These are phyloP conservation scores for Sebastes matsubarae DNA, from an alignment of 2,797 vertebrate species.

Conservation along the genomic window DNA sequence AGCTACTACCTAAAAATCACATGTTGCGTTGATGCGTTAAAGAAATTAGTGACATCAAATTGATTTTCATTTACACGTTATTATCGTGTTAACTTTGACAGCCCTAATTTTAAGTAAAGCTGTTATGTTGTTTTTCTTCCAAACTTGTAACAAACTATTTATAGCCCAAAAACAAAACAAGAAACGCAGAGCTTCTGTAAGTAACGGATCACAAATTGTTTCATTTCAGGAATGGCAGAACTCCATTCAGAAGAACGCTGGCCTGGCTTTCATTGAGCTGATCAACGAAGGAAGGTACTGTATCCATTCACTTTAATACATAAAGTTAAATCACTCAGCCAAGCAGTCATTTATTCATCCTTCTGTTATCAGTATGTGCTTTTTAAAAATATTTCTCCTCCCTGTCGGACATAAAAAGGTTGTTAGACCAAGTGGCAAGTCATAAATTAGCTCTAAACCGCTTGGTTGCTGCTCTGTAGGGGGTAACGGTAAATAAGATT, in stretches of 20 bases:
- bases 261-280: conserved; percentile 97
- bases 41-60: too few species aligned
- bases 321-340: neutral
- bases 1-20: too few species aligned
- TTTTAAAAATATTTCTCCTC: too few species aligned
- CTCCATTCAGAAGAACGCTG: conserved; percentile 99
- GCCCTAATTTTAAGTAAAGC: too few species aligned
- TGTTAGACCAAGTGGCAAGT: neutral
- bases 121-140: neutral
- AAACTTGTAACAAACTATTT: neutral
- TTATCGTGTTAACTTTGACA: too few species aligned
- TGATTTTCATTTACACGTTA: too few species aligned
- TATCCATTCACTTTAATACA: conserved; percentile 14
- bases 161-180: neutral
- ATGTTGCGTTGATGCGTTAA: too few species aligned
- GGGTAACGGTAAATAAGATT: conserved; percentile 41
- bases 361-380: too few species aligned
- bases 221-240: conserved; percentile 97
- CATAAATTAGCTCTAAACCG: conserved; percentile 52
- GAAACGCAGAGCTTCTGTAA: neutral
- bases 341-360: too few species aligned
- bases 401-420: too few species aligned
- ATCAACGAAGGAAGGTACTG: conserved; percentile 99
- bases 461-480: conserved; percentile 25
- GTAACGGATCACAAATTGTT: neutral